Percentiles rank a stretch among this genome's conserved stretches.
These are phyloP conservation scores for Champsocephalus gunnari DNA, from an alignment of 2,797 vertebrate genomes.

Conservation along the genomic window DNA sequence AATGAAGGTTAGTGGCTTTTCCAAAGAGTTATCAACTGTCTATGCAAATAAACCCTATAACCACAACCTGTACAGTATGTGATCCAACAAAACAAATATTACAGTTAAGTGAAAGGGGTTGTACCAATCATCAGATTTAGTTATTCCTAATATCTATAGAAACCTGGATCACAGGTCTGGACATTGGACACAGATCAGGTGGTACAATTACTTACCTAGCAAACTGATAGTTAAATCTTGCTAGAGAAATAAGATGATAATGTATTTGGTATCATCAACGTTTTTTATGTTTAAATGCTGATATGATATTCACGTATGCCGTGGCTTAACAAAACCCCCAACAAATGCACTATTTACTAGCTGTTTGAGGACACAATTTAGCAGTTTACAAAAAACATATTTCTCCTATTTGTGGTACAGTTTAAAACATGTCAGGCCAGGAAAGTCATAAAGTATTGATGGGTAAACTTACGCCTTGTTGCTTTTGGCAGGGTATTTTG, in stretches of 20 bases:
- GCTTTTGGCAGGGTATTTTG: background rate
- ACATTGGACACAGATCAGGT: background rate
- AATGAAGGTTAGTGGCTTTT: background rate
- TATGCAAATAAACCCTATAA: constrained; percentile 29
- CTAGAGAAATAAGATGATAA: background rate
- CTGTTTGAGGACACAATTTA: background rate
- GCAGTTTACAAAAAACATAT: background rate
- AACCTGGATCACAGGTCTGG: background rate
- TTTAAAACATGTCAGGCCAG: background rate
- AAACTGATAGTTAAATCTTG: background rate
- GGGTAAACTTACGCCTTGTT: background rate
- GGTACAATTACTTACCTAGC: background rate
- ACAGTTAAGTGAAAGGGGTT: background rate
- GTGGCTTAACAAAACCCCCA: background rate
- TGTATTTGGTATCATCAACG: background rate
- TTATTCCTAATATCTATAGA: background rate
- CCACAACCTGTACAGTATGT: background rate
- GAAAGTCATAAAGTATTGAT: background rate
- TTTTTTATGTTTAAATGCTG: background rate
- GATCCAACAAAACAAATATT: background rate
- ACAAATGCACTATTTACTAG: constrained; percentile 1
- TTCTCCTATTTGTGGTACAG: background rate
- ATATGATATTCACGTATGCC: background rate
- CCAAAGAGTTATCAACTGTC: constrained; percentile 15
- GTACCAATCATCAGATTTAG: background rate